These are phyloP conservation scores for Paramacrobiotus metropolitanus DNA, from an alignment of 1,140 invertebrate genomes.

Conservation along the genomic window DNA sequence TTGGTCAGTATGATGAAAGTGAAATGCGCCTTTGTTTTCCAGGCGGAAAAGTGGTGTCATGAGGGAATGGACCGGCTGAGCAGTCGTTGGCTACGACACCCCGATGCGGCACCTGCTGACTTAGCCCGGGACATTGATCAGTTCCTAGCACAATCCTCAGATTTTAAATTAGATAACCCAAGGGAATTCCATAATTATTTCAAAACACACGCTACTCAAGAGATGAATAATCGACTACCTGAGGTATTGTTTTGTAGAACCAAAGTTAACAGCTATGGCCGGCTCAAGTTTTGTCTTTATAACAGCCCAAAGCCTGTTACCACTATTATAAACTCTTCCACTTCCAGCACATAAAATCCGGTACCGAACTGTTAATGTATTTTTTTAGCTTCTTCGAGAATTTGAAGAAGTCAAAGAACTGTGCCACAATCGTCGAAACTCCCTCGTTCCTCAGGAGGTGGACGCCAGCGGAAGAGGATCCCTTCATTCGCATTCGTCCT, in stretches of 20 bases:
- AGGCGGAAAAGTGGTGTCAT: background rate
- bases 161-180: background rate
- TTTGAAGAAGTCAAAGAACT: background rate
- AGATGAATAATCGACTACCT: background rate
- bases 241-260: background rate
- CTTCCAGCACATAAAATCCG: no score
- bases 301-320: no score
- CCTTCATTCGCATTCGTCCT: no score
- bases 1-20: no score
- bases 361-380: no score
- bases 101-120: background rate
- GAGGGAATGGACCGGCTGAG: background rate
- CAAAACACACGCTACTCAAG: background rate
- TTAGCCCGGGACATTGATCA: background rate
- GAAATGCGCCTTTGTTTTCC: background rate
- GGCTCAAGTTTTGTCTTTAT: no score
- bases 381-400: slow-evolving; percentile 3
- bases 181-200: slow-evolving; percentile 2
- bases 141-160: background rate
- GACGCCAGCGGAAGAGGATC: no score
- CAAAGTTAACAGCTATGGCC: no score
- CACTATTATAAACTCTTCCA: no score
- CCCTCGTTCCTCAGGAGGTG: no score
- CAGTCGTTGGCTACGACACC: background rate
- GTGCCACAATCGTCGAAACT: background rate